Evolutionary conservation across 1,140 invertebrate species (phyloP).

Genomic region (Achroia grisella): DNA sequence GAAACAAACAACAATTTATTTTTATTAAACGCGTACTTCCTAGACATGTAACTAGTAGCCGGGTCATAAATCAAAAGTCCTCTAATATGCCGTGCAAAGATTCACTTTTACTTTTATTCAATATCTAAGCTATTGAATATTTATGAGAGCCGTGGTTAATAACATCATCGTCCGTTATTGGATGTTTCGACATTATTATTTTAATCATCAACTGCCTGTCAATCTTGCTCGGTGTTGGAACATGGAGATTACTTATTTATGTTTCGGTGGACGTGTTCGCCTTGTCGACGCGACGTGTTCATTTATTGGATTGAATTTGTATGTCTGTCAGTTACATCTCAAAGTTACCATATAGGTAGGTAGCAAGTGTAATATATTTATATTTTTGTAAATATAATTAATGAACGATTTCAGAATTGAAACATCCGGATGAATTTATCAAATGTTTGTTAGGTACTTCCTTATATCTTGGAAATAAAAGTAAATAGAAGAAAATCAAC

Average conservation of each 20-base stretch:
- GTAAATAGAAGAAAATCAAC: no score
- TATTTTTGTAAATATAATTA: no score
- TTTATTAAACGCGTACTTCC: conserved; percentile 37
- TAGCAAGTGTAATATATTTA: no score
- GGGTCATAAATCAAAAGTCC: conserved; percentile 26
- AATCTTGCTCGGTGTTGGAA: conserved; percentile 20
- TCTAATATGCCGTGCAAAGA: conserved; percentile 30
- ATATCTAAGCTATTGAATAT: conserved; percentile 51
- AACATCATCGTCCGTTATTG: conserved; percentile 43
- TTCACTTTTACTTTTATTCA: conserved; percentile 67
- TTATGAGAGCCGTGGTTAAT: conserved; percentile 37
- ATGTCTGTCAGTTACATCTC: conserved; percentile 12
- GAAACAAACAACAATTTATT: conserved; percentile 44
- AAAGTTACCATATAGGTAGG: conserved; percentile 4
- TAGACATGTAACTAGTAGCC: conserved; percentile 25
- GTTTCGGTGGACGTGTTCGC: conserved; percentile 31
- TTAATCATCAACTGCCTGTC: conserved; percentile 27
- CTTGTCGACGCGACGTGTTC: conserved; percentile 19
- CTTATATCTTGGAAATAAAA: no score
- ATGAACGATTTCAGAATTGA: no score
- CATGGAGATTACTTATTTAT: conserved; percentile 40
- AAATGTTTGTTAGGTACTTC: no score
- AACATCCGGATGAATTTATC: no score
- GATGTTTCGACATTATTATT: conserved; percentile 34
- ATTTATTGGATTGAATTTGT: conserved; percentile 18